Evolutionary conservation across 2,113 vertebrate genomes (phyloP), one percentile per base, ranked within the genome.

Genomic region (Hassar affinis): DNA sequence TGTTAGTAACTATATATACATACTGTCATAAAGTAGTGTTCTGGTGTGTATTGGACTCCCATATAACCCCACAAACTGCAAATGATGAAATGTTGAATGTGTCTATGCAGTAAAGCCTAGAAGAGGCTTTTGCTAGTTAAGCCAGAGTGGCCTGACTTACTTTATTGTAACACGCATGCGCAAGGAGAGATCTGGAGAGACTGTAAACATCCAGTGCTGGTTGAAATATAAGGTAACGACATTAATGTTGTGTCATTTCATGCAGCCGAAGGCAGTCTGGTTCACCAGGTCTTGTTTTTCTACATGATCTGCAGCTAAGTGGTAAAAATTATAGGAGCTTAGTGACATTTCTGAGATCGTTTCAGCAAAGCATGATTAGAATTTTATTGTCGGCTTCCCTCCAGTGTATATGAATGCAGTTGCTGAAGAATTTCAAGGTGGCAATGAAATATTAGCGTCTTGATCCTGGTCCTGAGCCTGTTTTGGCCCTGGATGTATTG

Each of bases 31-130:
- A n/a, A 11, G 15, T n/a, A 14, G 68, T 71, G 22, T 47, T 71
- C 20, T n/a, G 18, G 68, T 71, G n/a, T 47, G 11, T 15, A 25
- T n/a, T 47, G 68, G 11, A 68, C 35, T 20, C 64, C 38, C 61
- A 27, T n/a, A n/a, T n/a, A n/a, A n/a, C 30, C 6, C n/a, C 61
- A 33, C 30, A 64, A 64, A 6, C 61, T 61, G 18, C 61, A 17
- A 33, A 64, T 6, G 59, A 62, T 62, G 62, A 66, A 69, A 69
- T 69, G 25, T 69, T 69, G 35, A 69, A 69, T 69, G 35, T 25
- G 35, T 22, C 20, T 38, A 69, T 69, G 35, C 42, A 22, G 15
- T n/a, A n/a, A n/a, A n/a, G n/a, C n/a, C n/a, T n/a, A n/a, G n/a
- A n/a, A n/a, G 30, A 66, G 38, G 6, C 38, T 42, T 42, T 42